Evolutionary conservation across 2,113 vertebrate genomes (phyloP).

Genomic region (Columba janthina): DNA sequence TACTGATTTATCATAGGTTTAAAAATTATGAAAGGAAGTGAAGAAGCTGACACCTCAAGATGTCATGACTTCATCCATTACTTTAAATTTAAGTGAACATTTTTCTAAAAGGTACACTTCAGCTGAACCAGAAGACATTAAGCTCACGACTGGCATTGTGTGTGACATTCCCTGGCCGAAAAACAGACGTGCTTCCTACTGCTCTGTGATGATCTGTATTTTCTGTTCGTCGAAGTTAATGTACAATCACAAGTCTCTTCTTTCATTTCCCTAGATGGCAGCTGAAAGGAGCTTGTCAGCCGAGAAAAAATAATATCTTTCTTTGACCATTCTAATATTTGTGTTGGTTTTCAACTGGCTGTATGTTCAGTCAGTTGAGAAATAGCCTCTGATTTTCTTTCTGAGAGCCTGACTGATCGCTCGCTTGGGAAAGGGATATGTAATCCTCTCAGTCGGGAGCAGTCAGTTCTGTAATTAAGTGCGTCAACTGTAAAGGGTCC

Average conservation of each 20-base stretch:
- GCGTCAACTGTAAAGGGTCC: neutral
- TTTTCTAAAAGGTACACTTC: neutral
- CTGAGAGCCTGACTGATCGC: slow-evolving; percentile 14
- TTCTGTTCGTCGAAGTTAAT: slow-evolving; percentile 32
- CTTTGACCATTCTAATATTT: slow-evolving; percentile 24
- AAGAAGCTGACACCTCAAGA: neutral
- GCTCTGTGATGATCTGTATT: neutral
- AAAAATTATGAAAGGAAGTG: neutral
- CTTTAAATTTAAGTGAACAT: neutral
- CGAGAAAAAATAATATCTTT: neutral
- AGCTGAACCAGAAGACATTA: slow-evolving; percentile 1
- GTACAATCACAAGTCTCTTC: slow-evolving; percentile 8
- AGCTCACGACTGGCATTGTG: neutral
- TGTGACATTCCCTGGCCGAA: neutral
- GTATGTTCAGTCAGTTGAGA: slow-evolving; percentile 47
- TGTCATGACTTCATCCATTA: neutral
- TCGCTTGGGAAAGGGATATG: slow-evolving; percentile 18
- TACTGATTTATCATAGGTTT: neutral
- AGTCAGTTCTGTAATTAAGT: neutral
- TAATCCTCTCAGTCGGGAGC: slow-evolving; percentile 14
- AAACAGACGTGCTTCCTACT: neutral
- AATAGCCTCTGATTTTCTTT: slow-evolving; percentile 20
- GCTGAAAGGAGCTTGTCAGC: slow-evolving; percentile 33
- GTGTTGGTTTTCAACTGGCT: slow-evolving; percentile 12
- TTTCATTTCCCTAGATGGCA: slow-evolving; percentile 25